Evolutionary conservation across 2,888 invertebrate genomes (phyloP), one percentile per base, ranked within the genome.

Genomic region (Camptogramma bilineatum): DNA sequence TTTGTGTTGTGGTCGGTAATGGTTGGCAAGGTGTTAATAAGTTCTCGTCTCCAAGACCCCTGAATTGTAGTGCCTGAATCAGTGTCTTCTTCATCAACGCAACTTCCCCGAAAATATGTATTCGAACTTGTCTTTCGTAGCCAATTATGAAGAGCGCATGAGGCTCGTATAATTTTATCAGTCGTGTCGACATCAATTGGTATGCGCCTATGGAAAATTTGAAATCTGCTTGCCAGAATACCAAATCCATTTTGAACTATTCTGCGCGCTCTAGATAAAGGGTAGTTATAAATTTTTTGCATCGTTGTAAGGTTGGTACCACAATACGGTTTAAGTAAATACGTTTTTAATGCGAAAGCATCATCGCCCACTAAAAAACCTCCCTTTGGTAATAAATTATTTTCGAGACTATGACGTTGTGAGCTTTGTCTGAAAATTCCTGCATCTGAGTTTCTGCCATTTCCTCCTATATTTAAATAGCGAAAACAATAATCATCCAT

Each of bases 381-480:
- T 21, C 62, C 62, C 28, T 62, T 52, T 55, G 62, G 64, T 10
- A 62, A 10, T 18, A 68, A 19, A 19, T 59, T 60, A 62, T 57
- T 68, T 24, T 65, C 63, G 16, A 44, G 55, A 21, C 54, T n/a
- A 17, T 21, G 1, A 52, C 46, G 31, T 46, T 59, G 18, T 44
- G 8, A 17, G 24, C 54, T 31, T n/a, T 51, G n/a, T 46, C 24
- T 44, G 28, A 57, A 60, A 19, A 64, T 31, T 1, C 62, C 53
- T 28, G 19, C 55, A 56, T 62, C 62, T 28, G 61, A 61, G 10
- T 42, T 52, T 56, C 56, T 56, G 21, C 63, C 61, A 53, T 56
- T 42, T 16, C 51, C 50, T 13, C 66, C 73, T 48, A 64, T 64
- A 68, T 66, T 63, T 65, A 66, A 16, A 64, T 62, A 66, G 4